Conservation (phyloP, 2,888 invertebrate species). For the Dolichopus griseipennis region DNA sequence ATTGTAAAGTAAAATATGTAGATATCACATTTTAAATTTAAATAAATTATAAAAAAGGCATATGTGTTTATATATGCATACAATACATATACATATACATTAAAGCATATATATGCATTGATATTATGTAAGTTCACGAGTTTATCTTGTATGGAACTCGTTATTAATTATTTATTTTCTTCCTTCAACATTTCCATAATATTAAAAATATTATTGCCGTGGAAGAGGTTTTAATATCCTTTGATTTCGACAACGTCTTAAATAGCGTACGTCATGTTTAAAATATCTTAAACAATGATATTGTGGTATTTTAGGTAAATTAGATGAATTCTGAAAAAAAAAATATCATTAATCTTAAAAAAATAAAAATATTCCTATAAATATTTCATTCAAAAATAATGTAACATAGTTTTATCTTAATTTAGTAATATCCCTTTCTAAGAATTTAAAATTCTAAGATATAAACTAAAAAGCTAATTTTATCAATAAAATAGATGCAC, state of each 20-base stretch:
- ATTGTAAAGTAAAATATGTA: not conserved
- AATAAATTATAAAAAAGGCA: not conserved
- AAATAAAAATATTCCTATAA: too few species aligned
- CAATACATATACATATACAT: not conserved
- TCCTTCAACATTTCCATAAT: not conserved
- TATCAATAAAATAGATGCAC: too few species aligned
- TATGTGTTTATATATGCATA: not conserved
- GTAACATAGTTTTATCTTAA: too few species aligned
- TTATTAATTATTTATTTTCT: not conserved
- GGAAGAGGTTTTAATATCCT: constrained; percentile 35
- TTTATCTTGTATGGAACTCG: too few species aligned
- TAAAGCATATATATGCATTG: too few species aligned
- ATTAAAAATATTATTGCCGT: constrained; percentile 13
- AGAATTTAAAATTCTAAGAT: too few species aligned
- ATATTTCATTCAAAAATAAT: too few species aligned
- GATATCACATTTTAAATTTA: not conserved
- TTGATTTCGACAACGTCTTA: constrained; percentile 68
- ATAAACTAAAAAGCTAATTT: too few species aligned
- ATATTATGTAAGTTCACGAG: not conserved
- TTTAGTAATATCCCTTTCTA: too few species aligned
- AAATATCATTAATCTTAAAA: constrained; percentile 2
- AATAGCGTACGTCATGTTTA: constrained; percentile 58
- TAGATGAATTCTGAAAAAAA: constrained; percentile 52
- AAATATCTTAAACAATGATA: constrained; percentile 78
- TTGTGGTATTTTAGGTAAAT: constrained; percentile 69